Conservation (phyloP, 37 sponge, comb jelly and placozoan species). For the Crambe crambe region DNA sequence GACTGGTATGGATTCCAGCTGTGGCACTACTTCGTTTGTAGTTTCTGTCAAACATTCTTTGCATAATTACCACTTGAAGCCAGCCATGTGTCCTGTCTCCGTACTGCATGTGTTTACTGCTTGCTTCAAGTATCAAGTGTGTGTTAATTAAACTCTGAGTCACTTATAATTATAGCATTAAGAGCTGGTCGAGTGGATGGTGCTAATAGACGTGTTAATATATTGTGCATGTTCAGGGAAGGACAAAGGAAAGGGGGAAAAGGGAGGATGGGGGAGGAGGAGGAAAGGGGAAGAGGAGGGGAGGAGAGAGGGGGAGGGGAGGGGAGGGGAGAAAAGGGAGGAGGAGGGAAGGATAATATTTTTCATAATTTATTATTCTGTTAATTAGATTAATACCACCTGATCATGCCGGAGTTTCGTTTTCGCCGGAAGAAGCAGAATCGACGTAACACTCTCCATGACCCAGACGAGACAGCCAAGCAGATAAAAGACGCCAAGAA, state of each 20-base stretch:
- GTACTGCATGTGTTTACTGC: too few relatives aligned
- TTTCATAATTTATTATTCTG: too few relatives aligned
- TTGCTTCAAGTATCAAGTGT: too few relatives aligned
- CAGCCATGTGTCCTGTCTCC: too few relatives aligned
- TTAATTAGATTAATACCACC: too few relatives aligned
- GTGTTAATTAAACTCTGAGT: too few relatives aligned
- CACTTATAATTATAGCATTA: too few relatives aligned
- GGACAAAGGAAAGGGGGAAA: neutral
- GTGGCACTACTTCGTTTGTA: too few relatives aligned
- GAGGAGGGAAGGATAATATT: neutral
- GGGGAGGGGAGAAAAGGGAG: neutral
- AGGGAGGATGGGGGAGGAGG: neutral
- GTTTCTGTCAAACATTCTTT: too few relatives aligned
- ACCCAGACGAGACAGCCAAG: conserved; percentile 20
- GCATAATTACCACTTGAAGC: too few relatives aligned
- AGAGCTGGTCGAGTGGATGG: too few relatives aligned
- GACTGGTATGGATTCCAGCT: too few relatives aligned
- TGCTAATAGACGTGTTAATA: neutral
- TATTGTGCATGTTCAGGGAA: neutral
- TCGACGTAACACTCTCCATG: conserved; percentile 56
- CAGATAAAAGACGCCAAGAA: conserved; percentile 18
- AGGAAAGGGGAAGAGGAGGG: neutral
- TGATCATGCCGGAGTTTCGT: conserved; percentile 54
- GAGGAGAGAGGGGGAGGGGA: neutral
- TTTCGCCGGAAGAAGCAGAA: conserved; percentile 48